Evolutionary conservation across 2,113 vertebrate genomes (phyloP), one percentile per base, ranked within the genome.

Genomic region (Brachypteracias leptosomus): DNA sequence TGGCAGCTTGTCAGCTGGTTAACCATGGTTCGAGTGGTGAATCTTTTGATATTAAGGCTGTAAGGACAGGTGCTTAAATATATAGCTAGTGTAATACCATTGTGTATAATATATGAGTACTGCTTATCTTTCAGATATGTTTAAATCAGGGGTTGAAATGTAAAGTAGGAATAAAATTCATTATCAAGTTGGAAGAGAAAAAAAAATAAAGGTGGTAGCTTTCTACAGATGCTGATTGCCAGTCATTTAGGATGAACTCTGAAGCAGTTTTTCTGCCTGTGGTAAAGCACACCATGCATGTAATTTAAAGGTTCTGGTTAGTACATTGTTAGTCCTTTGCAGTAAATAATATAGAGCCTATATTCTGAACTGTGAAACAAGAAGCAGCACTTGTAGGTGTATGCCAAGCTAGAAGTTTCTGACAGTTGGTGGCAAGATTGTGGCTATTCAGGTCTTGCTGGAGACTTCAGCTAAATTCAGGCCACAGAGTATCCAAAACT

Each of bases 371-470:
- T 90, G 59, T 82, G 87, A 77, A 92, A 71, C 65, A 93, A 93
- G 86, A 79, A 97, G 83, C 57, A 88, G 7, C 44, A 74, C 76
- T 95, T 55, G 59, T 54, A 96, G 94, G 76, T 89, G 58, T 72
- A 76, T 31, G 49, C 42, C 46, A 90, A 46, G 59, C 63, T 71
- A 16, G 42, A 70, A 86, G 74, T 73, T 83, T 86, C 93, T 96
- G 91, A 96, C 72, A 92, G 90, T 90, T 80, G 83, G 73, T 72
- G 88, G 61, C 52, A 92, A 91, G 88, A 97, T 96, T 94, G 80
- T 93, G 44, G 14, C 55, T 94, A 12, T 63, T 71, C 93, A 92
- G 89, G 90, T 96, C 96, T 86, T 92, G 54, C 93, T 92, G 87
- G 91, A 71, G 49, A 67, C 88, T 91, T 86, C 76, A 74, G 76